Base-by-base conservation (phyloP, 2,888 invertebrate species). In the Teleiodes luculella region DNA sequence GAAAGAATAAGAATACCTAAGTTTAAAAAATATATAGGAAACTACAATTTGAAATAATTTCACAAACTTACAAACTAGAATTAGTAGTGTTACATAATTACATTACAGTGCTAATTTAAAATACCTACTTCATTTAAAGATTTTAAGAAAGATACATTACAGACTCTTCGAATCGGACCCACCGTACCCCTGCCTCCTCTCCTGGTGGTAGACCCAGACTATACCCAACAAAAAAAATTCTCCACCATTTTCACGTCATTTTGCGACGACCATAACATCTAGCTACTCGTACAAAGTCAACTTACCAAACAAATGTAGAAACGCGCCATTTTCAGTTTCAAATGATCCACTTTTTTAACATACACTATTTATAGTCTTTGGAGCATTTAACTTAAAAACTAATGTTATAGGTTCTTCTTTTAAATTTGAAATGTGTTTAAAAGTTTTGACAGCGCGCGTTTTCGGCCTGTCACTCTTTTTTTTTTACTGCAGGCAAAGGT, bases 301-400 rank as follows among this genome's bases (percentile, higher is more conserved):
- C 43, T 43, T 43, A 43, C 43, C 43, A 43, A 43, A 43, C 43
- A 43, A 43, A 43, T 20, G 43, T 20, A 20, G 11, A 43, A 43
- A 24, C 43, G 43, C 43, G 43, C 43, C 43, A 43, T 43, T 43
- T 43, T 43, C 43, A 43, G 28, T 41, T 41, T 41, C 39, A 43
- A 43, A 43, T 8, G 43, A 11, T 28, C 43, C 43, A 43, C 20
- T 43, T 43, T 43, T 6, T 18, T 18, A 28, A 13, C 43, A 43
- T 28, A 43, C 43, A 43, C 43, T 41, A 4, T 10, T 8, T 36
- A 36, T 41, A 20, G 14, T 43, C 43, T 28, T 28, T 28, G 43
- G 43, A 43, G 24, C 43, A 43, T 43, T 43, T 28, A 43, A 43
- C 16, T 18, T 13, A 43, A 43, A 13, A 5, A 7, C n/a, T 33